These are phyloP conservation scores for Acronicta psi DNA, from an alignment of 2,888 invertebrate species.

Conservation along the genomic window DNA sequence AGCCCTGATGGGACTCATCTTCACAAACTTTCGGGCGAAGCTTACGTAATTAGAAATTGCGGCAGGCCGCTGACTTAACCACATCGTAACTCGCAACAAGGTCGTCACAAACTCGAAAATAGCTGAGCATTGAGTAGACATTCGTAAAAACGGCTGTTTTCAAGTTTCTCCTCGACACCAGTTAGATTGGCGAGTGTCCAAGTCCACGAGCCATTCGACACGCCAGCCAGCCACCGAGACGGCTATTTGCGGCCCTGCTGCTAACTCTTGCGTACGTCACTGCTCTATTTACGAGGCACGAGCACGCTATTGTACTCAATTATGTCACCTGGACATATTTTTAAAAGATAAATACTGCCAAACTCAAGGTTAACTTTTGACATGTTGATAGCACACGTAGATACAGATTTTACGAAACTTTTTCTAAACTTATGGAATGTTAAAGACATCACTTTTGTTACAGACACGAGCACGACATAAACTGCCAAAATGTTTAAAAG, in stretches of 20 bases:
- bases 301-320: conserved; percentile 80
- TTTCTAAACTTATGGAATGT: conserved; percentile 7
- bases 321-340: conserved; percentile 81
- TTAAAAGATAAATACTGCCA: conserved; percentile 60
- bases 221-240: conserved; percentile 77
- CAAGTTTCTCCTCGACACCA: conserved; percentile 77
- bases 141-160: conserved; percentile 85
- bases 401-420: conserved; percentile 12
- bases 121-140: conserved; percentile 81
- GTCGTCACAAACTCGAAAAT: conserved; percentile 83
- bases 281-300: conserved; percentile 84
- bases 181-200: conserved; percentile 78
- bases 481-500: conserved; percentile 95
- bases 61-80: conserved; percentile 79
- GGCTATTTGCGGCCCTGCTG: conserved; percentile 83
- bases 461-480: conserved; percentile 94
- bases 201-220: conserved; percentile 80
- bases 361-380: conserved; percentile 73
- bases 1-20: conserved; percentile 48
- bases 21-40: conserved; percentile 50
- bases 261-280: conserved; percentile 81
- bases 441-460: conserved; percentile 65
- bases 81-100: conserved; percentile 77
- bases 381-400: conserved; percentile 28
- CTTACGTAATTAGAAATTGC: conserved; percentile 76